Evolutionary conservation across 1,140 invertebrate species (phyloP), one percentile per base, ranked within the genome.

Genomic region (Saccostrea glomerata): DNA sequence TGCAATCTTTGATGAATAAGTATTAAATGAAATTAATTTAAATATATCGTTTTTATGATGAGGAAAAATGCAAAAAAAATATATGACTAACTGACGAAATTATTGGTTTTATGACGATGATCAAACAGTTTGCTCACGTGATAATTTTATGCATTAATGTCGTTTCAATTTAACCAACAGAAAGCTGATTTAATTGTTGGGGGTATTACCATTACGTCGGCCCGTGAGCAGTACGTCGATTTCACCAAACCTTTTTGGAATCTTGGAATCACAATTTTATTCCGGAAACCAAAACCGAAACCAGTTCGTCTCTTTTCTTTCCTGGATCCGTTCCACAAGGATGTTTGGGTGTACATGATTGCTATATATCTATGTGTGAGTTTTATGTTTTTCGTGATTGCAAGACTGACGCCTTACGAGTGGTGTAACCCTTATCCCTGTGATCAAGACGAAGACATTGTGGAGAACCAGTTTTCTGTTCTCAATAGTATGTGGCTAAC

Each of bases 401-500:
- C 98, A 0, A 96, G 94, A 82, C 98, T 99, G 95, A 98, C 98
- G n/a, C 98, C 98, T 20, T 99, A 99, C 94, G 98, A 99, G 95
- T 99, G 98, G 98, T 97, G 97, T 94, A 98, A 97, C 95, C 97
- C 97, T 7, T 97, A 98, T 94, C 98, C 98, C 0, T 99, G 98
- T 94, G 97, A 97, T 88, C 97, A 97, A 86, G 97, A 98, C 92
- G 97, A 97, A 4, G 95, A 96, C 86, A 94, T 96, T 4, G 96
- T 98, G 66, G 98, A 99, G 93, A 99, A 99, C 94, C 98, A 99
- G 95, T 99, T 99, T 95, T 98, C 97, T 86, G 96, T 99, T 77
- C 97, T 97, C 90, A 99, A 99, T 95, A 97, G 97, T 93, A 97
- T 98, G 93, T 98, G 98, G 98, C 98, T 98, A 95, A 98, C 98